Evolutionary conservation across 37 sponge, comb jelly and placozoan species (phyloP).

Genomic region (Diacarnus erythraeanus): DNA sequence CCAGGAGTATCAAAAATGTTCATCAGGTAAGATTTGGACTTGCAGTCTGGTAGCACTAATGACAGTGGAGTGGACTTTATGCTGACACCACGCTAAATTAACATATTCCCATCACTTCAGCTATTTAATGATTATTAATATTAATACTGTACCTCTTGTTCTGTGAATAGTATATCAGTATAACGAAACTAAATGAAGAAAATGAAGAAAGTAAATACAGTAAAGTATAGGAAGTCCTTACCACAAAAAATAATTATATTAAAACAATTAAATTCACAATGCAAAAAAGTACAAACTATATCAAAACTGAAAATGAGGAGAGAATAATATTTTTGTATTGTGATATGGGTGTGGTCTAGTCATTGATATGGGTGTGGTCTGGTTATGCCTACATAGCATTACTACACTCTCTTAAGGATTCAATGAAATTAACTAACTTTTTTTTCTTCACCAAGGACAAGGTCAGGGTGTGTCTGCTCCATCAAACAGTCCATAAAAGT

Average conservation of each 20-base stretch:
- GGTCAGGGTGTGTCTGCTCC: conserved; percentile 96
- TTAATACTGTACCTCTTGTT: conserved; percentile 96
- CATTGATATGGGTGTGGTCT: too few relatives aligned
- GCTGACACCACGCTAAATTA: conserved; percentile 79
- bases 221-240: too few relatives aligned
- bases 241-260: too few relatives aligned
- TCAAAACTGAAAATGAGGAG: not conserved
- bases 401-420: too few relatives aligned
- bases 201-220: too few relatives aligned
- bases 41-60: conserved; percentile 76
- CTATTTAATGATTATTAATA: not conserved
- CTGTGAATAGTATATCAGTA: conserved; percentile 94
- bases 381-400: too few relatives aligned
- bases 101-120: not conserved
- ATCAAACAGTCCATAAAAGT: conserved; percentile 89
- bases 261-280: not conserved
- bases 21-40: conserved; percentile 87
- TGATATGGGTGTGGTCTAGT: too few relatives aligned
- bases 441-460: conserved; percentile 53
- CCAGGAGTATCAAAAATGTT: conserved; percentile 97
- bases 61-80: conserved; percentile 89
- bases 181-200: conserved; percentile 69
- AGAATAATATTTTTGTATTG: too few relatives aligned
- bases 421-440: conserved; percentile 33
- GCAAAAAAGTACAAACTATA: not conserved